phyloP scores from a whole-genome alignment of 1,140 invertebrate genomes.

The Chrysoperla carnea region DNA sequence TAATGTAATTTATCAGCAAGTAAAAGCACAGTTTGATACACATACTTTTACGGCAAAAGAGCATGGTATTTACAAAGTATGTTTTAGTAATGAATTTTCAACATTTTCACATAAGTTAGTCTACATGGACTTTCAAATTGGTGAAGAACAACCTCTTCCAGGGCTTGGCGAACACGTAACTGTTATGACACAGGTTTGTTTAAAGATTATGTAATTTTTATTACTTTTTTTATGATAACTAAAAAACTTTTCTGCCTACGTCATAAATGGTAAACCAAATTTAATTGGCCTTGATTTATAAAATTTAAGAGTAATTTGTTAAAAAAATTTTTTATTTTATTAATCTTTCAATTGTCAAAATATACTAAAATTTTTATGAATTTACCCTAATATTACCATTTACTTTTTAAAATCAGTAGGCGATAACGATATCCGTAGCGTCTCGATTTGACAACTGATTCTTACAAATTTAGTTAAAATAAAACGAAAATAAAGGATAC shows the following conservation, averaged over 20 bases:
- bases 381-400: no score
- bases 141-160: slow-evolving; percentile 73
- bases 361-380: no score
- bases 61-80: slow-evolving; percentile 69
- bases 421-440: no score
- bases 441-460: no score
- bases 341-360: no score
- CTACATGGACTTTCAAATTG: slow-evolving; percentile 96
- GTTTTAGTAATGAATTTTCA: slow-evolving; percentile 99
- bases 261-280: neutral
- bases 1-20: slow-evolving; percentile 79
- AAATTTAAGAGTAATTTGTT: no score
- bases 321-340: no score
- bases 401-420: no score
- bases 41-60: slow-evolving; percentile 65
- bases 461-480: no score
- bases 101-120: slow-evolving; percentile 99
- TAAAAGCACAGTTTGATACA: slow-evolving; percentile 89
- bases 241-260: neutral
- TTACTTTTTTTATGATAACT: neutral
- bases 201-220: slow-evolving; percentile 11
- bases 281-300: neutral
- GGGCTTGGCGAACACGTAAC: slow-evolving; percentile 78
- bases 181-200: slow-evolving; percentile 77
- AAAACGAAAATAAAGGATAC: no score